Conservation (phyloP, 2,113 vertebrate genomes). For the Mus pahari region DNA sequence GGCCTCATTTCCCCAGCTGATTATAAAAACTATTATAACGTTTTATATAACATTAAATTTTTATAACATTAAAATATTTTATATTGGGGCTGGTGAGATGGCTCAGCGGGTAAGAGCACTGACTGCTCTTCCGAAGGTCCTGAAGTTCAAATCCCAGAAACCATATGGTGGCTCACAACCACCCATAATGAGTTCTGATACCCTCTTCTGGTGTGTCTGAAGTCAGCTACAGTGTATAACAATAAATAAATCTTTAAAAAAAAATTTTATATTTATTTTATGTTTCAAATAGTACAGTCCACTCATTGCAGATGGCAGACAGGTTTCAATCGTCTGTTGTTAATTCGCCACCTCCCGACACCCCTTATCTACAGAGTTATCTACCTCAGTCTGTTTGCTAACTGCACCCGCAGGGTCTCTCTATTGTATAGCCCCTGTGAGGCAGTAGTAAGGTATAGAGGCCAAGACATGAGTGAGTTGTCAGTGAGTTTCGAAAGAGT, state of each 20-base stretch:
- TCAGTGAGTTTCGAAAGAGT: not conserved
- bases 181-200: no score
- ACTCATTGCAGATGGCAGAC: not conserved
- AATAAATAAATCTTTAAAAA: no score
- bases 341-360: not conserved
- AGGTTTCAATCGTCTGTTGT: not conserved
- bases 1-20: not conserved
- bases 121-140: no score
- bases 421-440: not conserved
- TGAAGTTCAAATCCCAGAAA: no score
- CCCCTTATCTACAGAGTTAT: not conserved
- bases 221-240: no score
- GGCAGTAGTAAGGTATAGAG: not conserved
- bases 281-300: not conserved
- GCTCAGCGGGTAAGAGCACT: no score
- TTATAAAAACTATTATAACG: not conserved
- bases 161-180: no score
- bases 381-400: conserved; percentile 12
- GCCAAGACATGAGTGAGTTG: not conserved
- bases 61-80: conserved; percentile 11
- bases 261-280: not conserved
- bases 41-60: not conserved
- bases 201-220: no score
- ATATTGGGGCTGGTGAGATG: no score
- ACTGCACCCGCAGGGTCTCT: not conserved